Evolutionary conservation across 2,113 vertebrate genomes (phyloP).

Genomic region (Jaculus jaculus): DNA sequence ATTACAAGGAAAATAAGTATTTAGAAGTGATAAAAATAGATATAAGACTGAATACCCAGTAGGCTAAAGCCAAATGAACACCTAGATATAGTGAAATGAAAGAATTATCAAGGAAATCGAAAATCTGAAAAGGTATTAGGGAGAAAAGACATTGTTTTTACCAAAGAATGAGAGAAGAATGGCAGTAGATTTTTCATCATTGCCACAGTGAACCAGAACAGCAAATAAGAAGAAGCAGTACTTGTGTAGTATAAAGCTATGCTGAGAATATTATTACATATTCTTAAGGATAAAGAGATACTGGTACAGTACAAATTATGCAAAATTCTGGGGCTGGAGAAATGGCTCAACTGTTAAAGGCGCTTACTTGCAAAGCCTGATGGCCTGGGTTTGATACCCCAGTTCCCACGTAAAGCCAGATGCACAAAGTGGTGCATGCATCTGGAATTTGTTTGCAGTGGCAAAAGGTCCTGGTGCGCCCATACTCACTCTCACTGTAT

Average conservation of each 20-base stretch:
- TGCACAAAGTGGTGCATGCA: too few relatives aligned
- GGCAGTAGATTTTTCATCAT: neutral
- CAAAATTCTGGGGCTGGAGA: neutral
- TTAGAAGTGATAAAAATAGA: slow-evolving; percentile 41
- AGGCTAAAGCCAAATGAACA: slow-evolving; percentile 2
- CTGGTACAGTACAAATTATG: neutral
- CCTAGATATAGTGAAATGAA: slow-evolving; percentile 22
- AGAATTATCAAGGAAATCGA: neutral
- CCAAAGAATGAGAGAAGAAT: neutral
- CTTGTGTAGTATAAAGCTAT: neutral
- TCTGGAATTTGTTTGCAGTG: too few relatives aligned
- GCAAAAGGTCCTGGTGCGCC: too few relatives aligned
- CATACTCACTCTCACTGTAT: too few relatives aligned
- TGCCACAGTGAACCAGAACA: neutral
- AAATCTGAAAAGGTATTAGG: slow-evolving; percentile 33
- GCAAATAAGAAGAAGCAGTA: neutral
- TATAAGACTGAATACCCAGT: neutral
- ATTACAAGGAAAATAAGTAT: neutral
- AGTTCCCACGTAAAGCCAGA: too few relatives aligned
- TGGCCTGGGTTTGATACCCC: too few relatives aligned
- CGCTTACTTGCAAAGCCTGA: too few relatives aligned
- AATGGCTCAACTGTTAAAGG: too few relatives aligned
- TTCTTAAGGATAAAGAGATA: neutral
- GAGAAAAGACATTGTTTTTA: slow-evolving; percentile 1
- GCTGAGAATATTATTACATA: neutral